phyloP scores from a whole-genome alignment of 2,888 invertebrate genomes.

The Nephrocerus scutellatus region DNA sequence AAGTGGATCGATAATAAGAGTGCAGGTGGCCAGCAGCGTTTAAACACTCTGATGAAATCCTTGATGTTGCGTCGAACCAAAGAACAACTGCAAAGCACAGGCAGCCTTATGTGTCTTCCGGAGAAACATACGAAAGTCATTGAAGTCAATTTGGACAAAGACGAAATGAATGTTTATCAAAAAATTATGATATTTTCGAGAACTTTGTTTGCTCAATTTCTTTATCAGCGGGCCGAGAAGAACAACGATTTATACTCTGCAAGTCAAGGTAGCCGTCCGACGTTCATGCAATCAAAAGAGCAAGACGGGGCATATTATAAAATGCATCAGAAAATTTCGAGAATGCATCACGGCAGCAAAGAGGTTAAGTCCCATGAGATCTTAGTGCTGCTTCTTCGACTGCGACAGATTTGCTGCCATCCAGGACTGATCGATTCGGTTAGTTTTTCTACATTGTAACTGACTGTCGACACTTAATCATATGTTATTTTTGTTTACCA shows the following conservation, averaged over 20 bases:
- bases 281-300: slow-evolving; percentile 41
- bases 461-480: slow-evolving; percentile 3
- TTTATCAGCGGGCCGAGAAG: slow-evolving; percentile 68
- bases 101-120: slow-evolving; percentile 58
- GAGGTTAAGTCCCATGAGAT: slow-evolving; percentile 63
- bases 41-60: slow-evolving; percentile 78
- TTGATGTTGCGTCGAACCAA: slow-evolving; percentile 86
- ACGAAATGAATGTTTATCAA: slow-evolving; percentile 73
- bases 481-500: slow-evolving; percentile 28
- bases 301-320: slow-evolving; percentile 52
- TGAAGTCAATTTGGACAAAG: slow-evolving; percentile 58
- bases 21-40: slow-evolving; percentile 67
- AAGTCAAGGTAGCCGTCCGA: slow-evolving; percentile 29
- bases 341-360: slow-evolving; percentile 53
- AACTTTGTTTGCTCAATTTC: slow-evolving; percentile 67
- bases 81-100: slow-evolving; percentile 61
- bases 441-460: slow-evolving; percentile 28
- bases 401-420: slow-evolving; percentile 87
- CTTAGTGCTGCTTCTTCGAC: slow-evolving; percentile 71
- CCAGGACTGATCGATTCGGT: slow-evolving; percentile 70
- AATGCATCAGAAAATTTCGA: slow-evolving; percentile 59
- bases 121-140: slow-evolving; percentile 53
- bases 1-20: slow-evolving; percentile 84
- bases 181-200: slow-evolving; percentile 64
- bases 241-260: slow-evolving; percentile 40